Base-by-base conservation (phyloP, 2,888 invertebrate species). In the Punctoribates punctum region DNA sequence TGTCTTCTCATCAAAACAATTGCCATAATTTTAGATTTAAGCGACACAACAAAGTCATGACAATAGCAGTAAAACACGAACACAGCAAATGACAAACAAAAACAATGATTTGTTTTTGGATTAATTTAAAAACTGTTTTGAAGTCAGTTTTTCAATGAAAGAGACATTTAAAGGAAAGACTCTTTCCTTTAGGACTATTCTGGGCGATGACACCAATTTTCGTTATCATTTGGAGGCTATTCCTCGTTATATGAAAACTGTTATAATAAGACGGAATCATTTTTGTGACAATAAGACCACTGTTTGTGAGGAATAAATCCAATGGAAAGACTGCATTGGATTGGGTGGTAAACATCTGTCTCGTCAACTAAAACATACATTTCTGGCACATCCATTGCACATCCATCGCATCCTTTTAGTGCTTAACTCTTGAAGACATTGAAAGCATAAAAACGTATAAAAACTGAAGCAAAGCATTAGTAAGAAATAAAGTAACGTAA, bases 261-360 rank as follows among this genome's bases (percentile, higher is more conserved):
- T 27, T 25, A 27, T 62, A 27, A 62, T 62, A 62, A 17, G 3
- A 25, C 25, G 6, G 25, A 23, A 57, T 65, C 65, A 65, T 34
- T 65, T 38, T 15, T 65, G n/a, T n/a, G 20, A 15, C 15, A 65
- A 65, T n/a, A 15, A 20, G 34, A 65, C 60, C 17, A 65, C 34
- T 65, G 17, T 38, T 65, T 29, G 34, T 17, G n/a, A 34, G 5
- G 17, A 65, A 15, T 65, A 65, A 34, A 34, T 34, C 13, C 65
- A 34, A 20, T 34, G 15, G 25, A 65, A 65, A 65, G 38, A 8
- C 38, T 65, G 65, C 3, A 65, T 34, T 34, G 65, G 65, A n/a
- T 34, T 65, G 25, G 13, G 57, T 29, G 17, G 34, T 65, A n/a
- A 65, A 65, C 65, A 65, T 65, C 65, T 65, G 65, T 65, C 65